Evolutionary conservation across 1,140 invertebrate genomes (phyloP), one percentile per base, ranked within the genome.

Genomic region (Scaptodrosophila lebanonensis): DNA sequence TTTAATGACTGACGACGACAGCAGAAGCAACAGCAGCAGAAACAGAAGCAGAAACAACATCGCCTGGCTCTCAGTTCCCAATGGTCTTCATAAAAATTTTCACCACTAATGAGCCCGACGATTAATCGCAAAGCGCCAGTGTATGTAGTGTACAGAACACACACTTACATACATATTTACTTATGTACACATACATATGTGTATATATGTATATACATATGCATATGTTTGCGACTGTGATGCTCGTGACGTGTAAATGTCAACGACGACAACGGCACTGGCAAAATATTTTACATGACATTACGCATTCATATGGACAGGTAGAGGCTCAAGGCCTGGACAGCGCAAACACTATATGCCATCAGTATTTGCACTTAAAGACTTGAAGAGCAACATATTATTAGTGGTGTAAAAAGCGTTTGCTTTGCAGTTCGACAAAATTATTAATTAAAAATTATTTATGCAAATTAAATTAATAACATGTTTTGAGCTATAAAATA

Each of bases 81-180:
- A 30, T 52, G 68, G 73, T 49, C 64, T 53, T 82, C 48, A 77
- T 77, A 79, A 73, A 77, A 68, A 73, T 82, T 73, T 79, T 82
- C 69, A 68, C 69, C 73, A 58, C 75, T 82, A 73, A 77, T 77
- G 68, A 77, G 73, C 53, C 64, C 68, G 35, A 62, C 73, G 64
- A 77, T 79, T 77, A 77, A 77, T 77, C 73, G 59, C 53, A 56
- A 61, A 64, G 47, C 54, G 51, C 66, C 59, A n/a, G n/a, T n/a
- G n/a, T n/a, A n/a, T n/a, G n/a, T n/a, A n/a, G n/a, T n/a, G n/a
- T n/a, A n/a, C n/a, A n/a, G n/a, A n/a, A 35, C 47, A 60, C 45
- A 64, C 63, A 72, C 61, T 63, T 33, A 44, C 35, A 38, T 36
- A 56, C 22, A 47, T 29, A 49, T 20, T 56, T n/a, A n/a, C n/a